Conservation (phyloP, 2,797 vertebrate species). For the Neosilurus mollespiculum region DNA sequence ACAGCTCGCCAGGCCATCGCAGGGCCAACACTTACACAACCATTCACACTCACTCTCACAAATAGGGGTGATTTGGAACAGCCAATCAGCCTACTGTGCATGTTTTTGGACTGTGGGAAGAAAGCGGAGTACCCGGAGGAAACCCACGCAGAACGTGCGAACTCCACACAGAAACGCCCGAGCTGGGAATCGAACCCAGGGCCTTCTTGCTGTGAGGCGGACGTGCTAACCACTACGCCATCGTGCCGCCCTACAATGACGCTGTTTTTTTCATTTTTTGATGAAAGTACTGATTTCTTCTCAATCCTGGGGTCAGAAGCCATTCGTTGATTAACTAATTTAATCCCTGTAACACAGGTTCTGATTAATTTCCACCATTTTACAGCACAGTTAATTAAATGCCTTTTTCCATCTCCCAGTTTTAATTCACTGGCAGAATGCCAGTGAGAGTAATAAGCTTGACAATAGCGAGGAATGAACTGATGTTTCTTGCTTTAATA, state of each 20-base stretch:
- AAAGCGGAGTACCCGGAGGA: too few relatives aligned
- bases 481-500: constrained; percentile 48
- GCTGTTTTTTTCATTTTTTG: constrained; percentile 44
- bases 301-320: constrained; percentile 49
- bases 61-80: too few relatives aligned
- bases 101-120: too few relatives aligned
- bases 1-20: too few relatives aligned
- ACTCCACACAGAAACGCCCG: too few relatives aligned
- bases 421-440: constrained; percentile 56
- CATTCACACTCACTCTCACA: too few relatives aligned
- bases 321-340: constrained; percentile 55
- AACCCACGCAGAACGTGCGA: too few relatives aligned
- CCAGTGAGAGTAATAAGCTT: constrained; percentile 61
- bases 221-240: too few relatives aligned
- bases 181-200: too few relatives aligned
- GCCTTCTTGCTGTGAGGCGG: too few relatives aligned
- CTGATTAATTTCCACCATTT: constrained; percentile 54
- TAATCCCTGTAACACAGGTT: constrained; percentile 52
- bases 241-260: not conserved
- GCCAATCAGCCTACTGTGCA: too few relatives aligned
- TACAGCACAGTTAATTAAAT: constrained; percentile 57
- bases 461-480: constrained; percentile 34
- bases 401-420: constrained; percentile 48
- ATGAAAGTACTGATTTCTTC: constrained; percentile 11
- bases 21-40: too few relatives aligned